A percentile compares a stretch with the other conserved stretches of the same genome.
Evolutionary conservation across 35 echinoderm and acorn worm species (phyloP).

Genomic region (Nesometra sesokonis): DNA sequence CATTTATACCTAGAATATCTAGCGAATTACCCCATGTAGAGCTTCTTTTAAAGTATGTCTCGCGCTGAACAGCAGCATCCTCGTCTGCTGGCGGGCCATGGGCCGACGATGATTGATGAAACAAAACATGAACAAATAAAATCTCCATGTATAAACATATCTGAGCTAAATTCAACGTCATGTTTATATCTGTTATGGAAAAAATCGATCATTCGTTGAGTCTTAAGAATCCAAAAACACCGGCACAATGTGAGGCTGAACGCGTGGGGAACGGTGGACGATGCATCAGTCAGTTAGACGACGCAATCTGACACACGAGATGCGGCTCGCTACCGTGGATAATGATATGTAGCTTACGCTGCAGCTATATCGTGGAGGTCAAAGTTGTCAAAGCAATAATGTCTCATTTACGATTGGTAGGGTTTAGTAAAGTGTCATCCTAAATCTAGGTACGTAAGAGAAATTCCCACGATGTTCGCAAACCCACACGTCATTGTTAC

Average conservation of each 20-base stretch:
- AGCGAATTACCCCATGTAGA: background rate
- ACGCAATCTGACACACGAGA: background rate
- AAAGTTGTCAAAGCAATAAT: background rate
- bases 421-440: background rate
- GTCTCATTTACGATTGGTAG: background rate
- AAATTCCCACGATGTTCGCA: background rate
- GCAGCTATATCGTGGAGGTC: background rate
- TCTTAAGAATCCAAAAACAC: background rate
- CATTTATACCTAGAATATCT: background rate
- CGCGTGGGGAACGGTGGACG: background rate
- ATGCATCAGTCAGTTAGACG: background rate
- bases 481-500: too few relatives aligned
- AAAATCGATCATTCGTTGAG: background rate
- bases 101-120: background rate
- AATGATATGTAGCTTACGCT: background rate
- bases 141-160: background rate
- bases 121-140: background rate
- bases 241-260: background rate
- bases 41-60: background rate
- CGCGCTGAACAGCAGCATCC: background rate
- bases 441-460: background rate
- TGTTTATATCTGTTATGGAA: background rate
- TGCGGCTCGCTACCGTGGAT: background rate
- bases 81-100: background rate
- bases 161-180: background rate